These are phyloP conservation scores for Plebejus melissa DNA, from an alignment of 2,888 invertebrate species.

Conservation along the genomic window DNA sequence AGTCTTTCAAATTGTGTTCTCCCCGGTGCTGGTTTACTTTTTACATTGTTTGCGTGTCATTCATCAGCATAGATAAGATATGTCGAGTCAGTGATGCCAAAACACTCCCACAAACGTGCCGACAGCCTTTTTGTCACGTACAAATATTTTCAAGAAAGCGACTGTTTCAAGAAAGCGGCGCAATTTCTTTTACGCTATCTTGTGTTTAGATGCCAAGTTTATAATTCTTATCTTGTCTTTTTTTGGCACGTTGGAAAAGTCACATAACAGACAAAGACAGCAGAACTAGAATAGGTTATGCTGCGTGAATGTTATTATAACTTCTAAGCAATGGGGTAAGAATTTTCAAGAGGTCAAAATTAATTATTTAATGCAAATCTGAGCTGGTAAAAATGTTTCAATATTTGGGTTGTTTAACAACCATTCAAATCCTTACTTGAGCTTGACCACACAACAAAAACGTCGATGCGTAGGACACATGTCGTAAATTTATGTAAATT, in stretches of 20 bases:
- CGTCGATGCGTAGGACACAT: not conserved
- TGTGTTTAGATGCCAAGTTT: not conserved
- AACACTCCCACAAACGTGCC: constrained; percentile 35
- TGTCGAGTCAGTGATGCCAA: constrained; percentile 34
- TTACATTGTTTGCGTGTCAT: constrained; percentile 44
- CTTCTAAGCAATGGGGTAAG: no score
- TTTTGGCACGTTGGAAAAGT: no score
- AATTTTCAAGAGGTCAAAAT: not conserved
- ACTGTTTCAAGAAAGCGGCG: not conserved
- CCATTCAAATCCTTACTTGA: not conserved
- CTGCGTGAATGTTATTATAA: no score
- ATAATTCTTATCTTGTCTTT: not conserved
- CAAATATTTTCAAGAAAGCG: constrained; percentile 37
- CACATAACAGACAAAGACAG: no score
- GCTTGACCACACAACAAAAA: not conserved
- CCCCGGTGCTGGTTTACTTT: constrained; percentile 35
- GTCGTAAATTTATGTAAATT: constrained; percentile 4
- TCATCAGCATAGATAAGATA: constrained; percentile 43
- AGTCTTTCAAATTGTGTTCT: not conserved
- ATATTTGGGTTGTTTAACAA: no score
- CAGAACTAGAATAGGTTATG: no score
- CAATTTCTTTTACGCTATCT: constrained; percentile 27
- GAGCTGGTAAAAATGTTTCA: not conserved
- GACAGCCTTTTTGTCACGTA: constrained; percentile 35
- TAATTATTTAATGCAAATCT: not conserved